Evolutionary conservation across 2,797 vertebrate species (phyloP).

Genomic region (Onychomys torridus): DNA sequence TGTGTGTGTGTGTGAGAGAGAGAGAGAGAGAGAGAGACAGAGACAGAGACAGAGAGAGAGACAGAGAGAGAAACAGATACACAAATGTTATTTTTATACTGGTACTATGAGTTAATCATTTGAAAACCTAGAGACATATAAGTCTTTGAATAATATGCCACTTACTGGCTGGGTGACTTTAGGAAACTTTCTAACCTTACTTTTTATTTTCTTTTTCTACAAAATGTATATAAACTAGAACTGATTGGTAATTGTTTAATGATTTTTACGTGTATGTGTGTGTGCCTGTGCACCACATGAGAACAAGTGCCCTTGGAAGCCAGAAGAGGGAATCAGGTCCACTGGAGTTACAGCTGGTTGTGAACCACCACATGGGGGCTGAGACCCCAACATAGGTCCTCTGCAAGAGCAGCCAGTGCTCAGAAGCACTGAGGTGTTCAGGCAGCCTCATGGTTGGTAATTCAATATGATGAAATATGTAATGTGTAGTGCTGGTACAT

Average conservation of each 20-base stretch:
- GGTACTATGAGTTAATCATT: background rate
- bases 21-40: no score
- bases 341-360: background rate
- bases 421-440: background rate
- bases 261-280: background rate
- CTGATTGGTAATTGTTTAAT: background rate
- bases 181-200: background rate
- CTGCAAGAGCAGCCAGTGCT: background rate
- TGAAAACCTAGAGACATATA: background rate
- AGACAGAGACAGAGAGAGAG: background rate
- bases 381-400: background rate
- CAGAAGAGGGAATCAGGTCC: background rate
- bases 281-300: background rate
- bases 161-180: background rate
- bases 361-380: background rate
- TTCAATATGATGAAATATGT: background rate
- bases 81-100: background rate
- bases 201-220: background rate
- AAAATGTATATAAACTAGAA: constrained; percentile 35
- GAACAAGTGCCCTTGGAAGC: background rate
- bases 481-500: background rate
- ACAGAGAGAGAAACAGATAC: background rate
- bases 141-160: background rate
- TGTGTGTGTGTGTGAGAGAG: background rate
- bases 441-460: background rate